These are phyloP conservation scores for Myxocyprinus asiaticus DNA, from an alignment of 2,113 vertebrate genomes.

Conservation along the genomic window DNA sequence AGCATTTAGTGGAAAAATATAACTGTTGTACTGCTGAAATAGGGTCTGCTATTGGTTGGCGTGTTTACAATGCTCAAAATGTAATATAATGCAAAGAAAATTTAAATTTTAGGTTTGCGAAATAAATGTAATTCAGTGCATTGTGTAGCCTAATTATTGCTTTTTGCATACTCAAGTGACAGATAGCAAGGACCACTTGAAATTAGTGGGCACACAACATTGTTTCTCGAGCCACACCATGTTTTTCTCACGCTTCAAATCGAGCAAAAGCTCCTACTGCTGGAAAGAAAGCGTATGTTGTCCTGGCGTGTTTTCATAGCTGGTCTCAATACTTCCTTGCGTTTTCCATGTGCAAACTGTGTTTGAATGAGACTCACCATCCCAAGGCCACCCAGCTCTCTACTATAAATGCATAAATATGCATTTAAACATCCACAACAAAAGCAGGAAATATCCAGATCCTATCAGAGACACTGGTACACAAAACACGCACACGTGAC, in stretches of 20 bases:
- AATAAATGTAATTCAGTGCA: too few species aligned
- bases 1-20: background rate
- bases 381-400: conserved; percentile 52
- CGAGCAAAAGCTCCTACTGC: background rate
- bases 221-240: background rate
- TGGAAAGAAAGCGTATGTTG: conserved; percentile 15
- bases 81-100: too few species aligned
- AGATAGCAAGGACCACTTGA: background rate
- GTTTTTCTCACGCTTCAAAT: conserved; percentile 25
- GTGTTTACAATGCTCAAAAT: too few species aligned
- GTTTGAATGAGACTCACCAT: conserved; percentile 50
- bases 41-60: background rate
- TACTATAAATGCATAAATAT: conserved; percentile 37
- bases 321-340: conserved; percentile 50
- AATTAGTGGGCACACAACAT: background rate
- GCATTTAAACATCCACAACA: background rate
- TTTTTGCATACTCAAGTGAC: background rate
- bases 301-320: conserved; percentile 52
- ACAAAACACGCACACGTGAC: background rate
- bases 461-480: background rate
- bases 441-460: conserved; percentile 1
- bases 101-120: too few species aligned
- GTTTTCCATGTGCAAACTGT: conserved; percentile 48
- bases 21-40: background rate
- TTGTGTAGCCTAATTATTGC: too few species aligned